Conservation (phyloP, 2,888 invertebrate species). For the Calliopum simillimum region DNA sequence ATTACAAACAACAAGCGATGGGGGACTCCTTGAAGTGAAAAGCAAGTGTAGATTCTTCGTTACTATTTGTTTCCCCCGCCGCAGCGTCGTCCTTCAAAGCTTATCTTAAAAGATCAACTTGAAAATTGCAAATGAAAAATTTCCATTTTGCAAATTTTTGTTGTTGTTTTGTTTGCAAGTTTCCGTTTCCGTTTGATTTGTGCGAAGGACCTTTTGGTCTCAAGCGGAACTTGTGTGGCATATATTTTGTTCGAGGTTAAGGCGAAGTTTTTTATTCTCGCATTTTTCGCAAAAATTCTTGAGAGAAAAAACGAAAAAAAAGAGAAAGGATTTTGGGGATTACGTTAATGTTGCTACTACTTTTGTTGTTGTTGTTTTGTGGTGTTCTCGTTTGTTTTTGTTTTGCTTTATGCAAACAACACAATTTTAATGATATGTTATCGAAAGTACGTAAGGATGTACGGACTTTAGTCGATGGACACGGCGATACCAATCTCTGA, state of each 20-base stretch:
- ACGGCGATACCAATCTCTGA: conserved; percentile 4
- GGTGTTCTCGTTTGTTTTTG: conserved; percentile 2
- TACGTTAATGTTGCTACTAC: conserved; percentile 43
- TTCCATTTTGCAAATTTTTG: conserved; percentile 31
- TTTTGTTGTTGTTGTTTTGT: conserved; percentile 7
- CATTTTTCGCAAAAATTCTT: conserved; percentile 2
- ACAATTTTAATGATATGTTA: conserved; percentile 51
- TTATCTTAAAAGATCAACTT: conserved; percentile 18
- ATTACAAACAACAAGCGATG: conserved; percentile 38
- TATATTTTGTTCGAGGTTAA: conserved; percentile 20
- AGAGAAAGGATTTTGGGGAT: conserved; percentile 41
- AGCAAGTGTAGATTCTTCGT: not conserved
- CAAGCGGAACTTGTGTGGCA: conserved; percentile 20
- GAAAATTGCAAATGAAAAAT: conserved; percentile 28
- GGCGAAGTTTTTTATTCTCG: conserved; percentile 33
- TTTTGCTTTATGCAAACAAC: conserved; percentile 28
- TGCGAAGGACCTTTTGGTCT: conserved; percentile 17
- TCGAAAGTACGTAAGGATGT: conserved; percentile 50
- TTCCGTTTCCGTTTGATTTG: conserved; percentile 53
- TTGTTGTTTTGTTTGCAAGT: conserved; percentile 42
- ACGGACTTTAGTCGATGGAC: conserved; percentile 36
- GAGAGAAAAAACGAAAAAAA: conserved; percentile 29
- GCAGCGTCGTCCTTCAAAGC: not conserved
- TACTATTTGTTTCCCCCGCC: not conserved
- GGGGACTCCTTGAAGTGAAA: conserved; percentile 14